phyloP scores from a whole-genome alignment of 2,888 invertebrate species.

The Trichopria drosophilae region DNA sequence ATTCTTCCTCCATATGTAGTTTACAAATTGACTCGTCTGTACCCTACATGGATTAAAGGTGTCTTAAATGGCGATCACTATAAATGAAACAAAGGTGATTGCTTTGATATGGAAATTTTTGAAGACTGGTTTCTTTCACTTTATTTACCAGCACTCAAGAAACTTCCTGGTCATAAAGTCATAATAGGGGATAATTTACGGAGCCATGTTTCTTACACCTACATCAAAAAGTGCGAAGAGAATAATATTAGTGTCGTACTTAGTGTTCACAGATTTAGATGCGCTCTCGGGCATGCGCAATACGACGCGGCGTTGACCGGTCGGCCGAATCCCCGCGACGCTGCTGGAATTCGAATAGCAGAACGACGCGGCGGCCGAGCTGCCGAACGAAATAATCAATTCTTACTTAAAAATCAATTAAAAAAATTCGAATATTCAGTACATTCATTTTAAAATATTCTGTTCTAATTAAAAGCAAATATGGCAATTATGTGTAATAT shows the following conservation, averaged over 20 bases:
- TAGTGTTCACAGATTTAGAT: too few relatives aligned
- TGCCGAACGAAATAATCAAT: too few relatives aligned
- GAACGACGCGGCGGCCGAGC: too few relatives aligned
- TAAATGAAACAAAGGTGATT: slow-evolving; percentile 43
- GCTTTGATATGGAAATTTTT: slow-evolving; percentile 39
- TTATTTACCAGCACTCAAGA: slow-evolving; percentile 40
- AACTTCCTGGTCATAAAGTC: slow-evolving; percentile 41
- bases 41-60: slow-evolving; percentile 45
- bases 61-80: slow-evolving; percentile 38
- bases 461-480: too few relatives aligned
- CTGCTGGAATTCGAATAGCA: too few relatives aligned
- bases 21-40: slow-evolving; percentile 45
- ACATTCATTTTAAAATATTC: too few relatives aligned
- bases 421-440: too few relatives aligned
- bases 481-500: too few relatives aligned
- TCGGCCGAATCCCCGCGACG: too few relatives aligned
- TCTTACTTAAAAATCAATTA: too few relatives aligned
- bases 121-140: slow-evolving; percentile 38
- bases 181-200: slow-evolving; percentile 48
- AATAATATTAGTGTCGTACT: slow-evolving; percentile 43
- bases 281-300: too few relatives aligned
- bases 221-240: slow-evolving; percentile 42
- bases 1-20: slow-evolving; percentile 45
- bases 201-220: slow-evolving; percentile 38
- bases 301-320: too few relatives aligned